Percentiles rank a stretch among this genome's conserved stretches.
Evolutionary conservation across 2,888 invertebrate species (phyloP).

Genomic region (Archaeoteleia sp.): DNA sequence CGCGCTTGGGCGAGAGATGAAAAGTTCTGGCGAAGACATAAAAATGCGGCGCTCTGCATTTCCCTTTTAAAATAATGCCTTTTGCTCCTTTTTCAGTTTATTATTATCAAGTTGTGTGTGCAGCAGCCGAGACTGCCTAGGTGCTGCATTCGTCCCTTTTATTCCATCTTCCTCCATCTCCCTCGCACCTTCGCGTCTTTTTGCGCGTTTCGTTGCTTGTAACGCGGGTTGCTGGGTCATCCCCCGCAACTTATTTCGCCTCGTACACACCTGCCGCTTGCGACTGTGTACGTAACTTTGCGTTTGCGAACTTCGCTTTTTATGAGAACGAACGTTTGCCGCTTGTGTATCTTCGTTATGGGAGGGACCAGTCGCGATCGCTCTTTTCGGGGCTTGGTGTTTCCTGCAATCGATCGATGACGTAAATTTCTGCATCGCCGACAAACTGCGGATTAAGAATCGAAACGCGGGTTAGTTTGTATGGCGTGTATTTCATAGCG

Average conservation of each 20-base stretch:
- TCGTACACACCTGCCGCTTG: slow-evolving; percentile 14
- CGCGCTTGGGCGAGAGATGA: slow-evolving; percentile 59
- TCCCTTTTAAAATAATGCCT: slow-evolving; percentile 75
- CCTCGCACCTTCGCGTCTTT: slow-evolving; percentile 22
- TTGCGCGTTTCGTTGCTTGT: no score
- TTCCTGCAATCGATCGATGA: no score
- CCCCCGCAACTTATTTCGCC: no score
- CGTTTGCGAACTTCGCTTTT: slow-evolving; percentile 57
- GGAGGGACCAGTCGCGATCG: slow-evolving; percentile 25
- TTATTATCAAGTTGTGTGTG: slow-evolving; percentile 74
- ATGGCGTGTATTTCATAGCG: no score
- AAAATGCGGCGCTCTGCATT: slow-evolving; percentile 74
- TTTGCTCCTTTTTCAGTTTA: slow-evolving; percentile 73
- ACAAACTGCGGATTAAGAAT: no score
- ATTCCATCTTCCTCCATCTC: slow-evolving; percentile 41
- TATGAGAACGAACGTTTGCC: slow-evolving; percentile 54
- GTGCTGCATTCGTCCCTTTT: slow-evolving; percentile 45
- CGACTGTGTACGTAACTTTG: slow-evolving; percentile 65
- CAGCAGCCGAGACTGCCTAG: slow-evolving; percentile 52
- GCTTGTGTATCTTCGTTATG: slow-evolving; percentile 34
- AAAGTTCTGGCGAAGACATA: slow-evolving; percentile 74
- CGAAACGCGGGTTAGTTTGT: no score
- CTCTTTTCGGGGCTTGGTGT: no score
- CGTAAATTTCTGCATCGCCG: no score
- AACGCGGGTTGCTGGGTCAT: no score